Base-by-base conservation (phyloP, 2,888 invertebrate genomes). In the Himalopsyche anomala region DNA sequence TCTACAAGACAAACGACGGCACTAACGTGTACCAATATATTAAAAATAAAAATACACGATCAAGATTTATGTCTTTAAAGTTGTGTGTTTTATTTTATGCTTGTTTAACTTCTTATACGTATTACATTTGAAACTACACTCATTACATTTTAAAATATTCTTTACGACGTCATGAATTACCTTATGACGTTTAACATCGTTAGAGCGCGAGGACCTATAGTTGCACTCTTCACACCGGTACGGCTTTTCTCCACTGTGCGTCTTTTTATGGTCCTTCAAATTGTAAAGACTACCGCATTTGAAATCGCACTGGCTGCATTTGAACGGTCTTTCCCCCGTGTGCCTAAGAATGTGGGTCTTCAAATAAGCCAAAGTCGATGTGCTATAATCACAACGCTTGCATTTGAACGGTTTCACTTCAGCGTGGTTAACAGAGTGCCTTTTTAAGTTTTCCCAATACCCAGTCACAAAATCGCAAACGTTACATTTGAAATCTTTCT, bases 401-500 rank as follows among this genome's bases (percentile, higher is more conserved):
- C 83, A 83, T 38, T 19, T 19, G 36, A 42, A 69, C 17, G 83
- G 69, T 8, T n/a, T 83, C 8, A 45, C 19, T 28, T 28, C 69
- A 0, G 62, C 42, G 69, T 83, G 83, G 28, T n/a, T 83, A 5
- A 19, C 19, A 38, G 5, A 36, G 69, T 83, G 74, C 8, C 12
- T 69, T 38, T 62, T 42, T 12, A 83, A 69, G 5, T 69, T 42
- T n/a, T 54, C 12, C 74, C 19, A 45, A 17, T 54, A 69, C 0
- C 45, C 15, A 6, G 45, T 69, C 4, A 28, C n/a, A 12, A 40
- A 45, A 42, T 42, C 36, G 36, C 83, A 83, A 6, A 36, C 19
- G 5, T 55, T 45, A 62, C 82, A 82, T 9, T 5, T 11, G 40
- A 82, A 82, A 5, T 36, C 42, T 83, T 83, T 83, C 8, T 40